Evolutionary conservation across 2,113 vertebrate genomes (phyloP).

Genomic region (Corythoichthys haematopterus): DNA sequence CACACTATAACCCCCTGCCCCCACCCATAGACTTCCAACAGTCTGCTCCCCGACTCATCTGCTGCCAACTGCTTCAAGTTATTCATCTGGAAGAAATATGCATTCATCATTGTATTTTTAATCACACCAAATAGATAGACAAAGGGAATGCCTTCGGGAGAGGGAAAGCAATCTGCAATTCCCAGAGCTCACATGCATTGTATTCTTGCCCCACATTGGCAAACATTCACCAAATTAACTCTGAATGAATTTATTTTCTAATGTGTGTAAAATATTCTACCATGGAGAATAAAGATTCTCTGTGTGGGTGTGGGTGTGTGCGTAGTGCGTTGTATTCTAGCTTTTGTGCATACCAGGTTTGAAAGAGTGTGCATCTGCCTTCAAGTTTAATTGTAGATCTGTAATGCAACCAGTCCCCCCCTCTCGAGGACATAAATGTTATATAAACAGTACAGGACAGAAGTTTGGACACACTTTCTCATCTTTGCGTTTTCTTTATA

Average conservation of each 20-base stretch:
- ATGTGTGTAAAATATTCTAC: conserved; percentile 66
- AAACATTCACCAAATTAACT: conserved; percentile 78
- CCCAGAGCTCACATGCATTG: conserved; percentile 67
- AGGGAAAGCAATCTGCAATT: conserved; percentile 68
- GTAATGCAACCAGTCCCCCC: not conserved
- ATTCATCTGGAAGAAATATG: conserved; percentile 79
- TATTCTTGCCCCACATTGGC: conserved; percentile 73
- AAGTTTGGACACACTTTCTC: too few relatives aligned
- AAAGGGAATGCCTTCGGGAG: conserved; percentile 74
- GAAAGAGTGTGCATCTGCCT: not conserved
- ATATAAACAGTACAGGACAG: too few relatives aligned
- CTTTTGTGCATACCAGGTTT: not conserved
- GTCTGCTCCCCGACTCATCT: conserved; percentile 68
- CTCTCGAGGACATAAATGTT: too few relatives aligned
- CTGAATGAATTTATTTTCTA: conserved; percentile 78
- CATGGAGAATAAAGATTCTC: conserved; percentile 51
- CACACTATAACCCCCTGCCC: conserved; percentile 28
- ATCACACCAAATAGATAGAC: conserved; percentile 80
- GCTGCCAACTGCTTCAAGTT: conserved; percentile 75
- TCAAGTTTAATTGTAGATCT: not conserved
- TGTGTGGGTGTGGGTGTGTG: conserved; percentile 26
- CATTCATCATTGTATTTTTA: conserved; percentile 82
- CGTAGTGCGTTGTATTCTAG: conserved; percentile 5
- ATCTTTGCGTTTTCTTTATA: too few relatives aligned
- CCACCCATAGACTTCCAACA: conserved; percentile 43